Evolutionary conservation across 2,797 vertebrate species (phyloP), one percentile per base, ranked within the genome.

Genomic region (Acanthurus leucopareius): DNA sequence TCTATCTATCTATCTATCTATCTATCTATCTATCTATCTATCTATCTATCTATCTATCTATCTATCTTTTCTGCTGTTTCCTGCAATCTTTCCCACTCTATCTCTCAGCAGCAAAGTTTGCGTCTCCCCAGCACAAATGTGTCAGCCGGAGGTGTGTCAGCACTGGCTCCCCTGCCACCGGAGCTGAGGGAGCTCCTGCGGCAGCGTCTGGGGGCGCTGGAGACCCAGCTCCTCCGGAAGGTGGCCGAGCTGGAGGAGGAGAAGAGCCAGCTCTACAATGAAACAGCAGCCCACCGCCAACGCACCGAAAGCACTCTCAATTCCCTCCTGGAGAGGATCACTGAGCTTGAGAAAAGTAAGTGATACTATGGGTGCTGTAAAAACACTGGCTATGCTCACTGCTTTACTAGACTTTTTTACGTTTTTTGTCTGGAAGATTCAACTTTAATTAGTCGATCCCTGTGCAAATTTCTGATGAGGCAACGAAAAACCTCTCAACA

Each of bases 231-330:
- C 53, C 93, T 98, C 40, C 96, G 93, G 90, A 98, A 98, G 92
- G 98, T 99, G 94, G 94, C 97, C 0, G 97, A 99, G 92, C 95
- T 99, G 56, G 97, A 99, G 93, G 97, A 98, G 68, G 97, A 99
- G 93, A 99, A 98, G 82, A 97, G 96, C 44, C 93, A 96, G 92
- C 97, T 99, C n/a, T 97, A 97, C 93, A 99, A 99, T 0, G 98
- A 99, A 93, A 99, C 97, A 0, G 95, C 97, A 0, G 96, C 96
- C 65, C 98, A 99, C 85, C 95, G 97, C 69, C 97, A 97, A 88
- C 97, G 96, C 93, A 99, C 98, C 0, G 98, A 99, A 89, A 97
- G 86, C 22, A 91, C 96, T 8, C 91, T 99, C 83, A 97, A 96
- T n/a, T 95, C 97, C 0, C 93, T 99, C 88, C 94, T 98, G 82